Evolutionary conservation across 2,113 vertebrate species (phyloP), one percentile per base, ranked within the genome.

Genomic region (Mobula hypostoma): DNA sequence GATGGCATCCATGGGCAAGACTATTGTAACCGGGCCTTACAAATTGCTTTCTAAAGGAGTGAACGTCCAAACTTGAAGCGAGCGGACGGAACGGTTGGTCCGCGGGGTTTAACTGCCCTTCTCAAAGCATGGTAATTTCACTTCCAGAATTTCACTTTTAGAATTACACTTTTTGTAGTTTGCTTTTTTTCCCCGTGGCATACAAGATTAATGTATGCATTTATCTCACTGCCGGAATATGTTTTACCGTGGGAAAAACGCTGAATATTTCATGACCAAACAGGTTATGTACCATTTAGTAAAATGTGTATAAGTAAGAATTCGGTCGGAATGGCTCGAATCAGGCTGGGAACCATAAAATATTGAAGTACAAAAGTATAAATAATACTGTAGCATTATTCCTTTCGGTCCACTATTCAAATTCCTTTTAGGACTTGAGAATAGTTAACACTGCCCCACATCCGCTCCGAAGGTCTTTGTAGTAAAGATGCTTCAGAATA

Each of bases 181-280:
- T 95, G 94, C 91, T 94, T 95, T 94, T 95, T 76, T 94, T 95
- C 96, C 95, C 95, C 93, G 74, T 94, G 79, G 95, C 96, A 94
- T 94, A 95, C 96, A 92, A 70, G 40, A 94, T 56, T 94, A 24
- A 93, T 80, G 36, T 56, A 88, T 66, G n/a, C 90, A 76, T 91
- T 90, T 90, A 90, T 68, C 85, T 90, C 85, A 93, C 70, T 93
- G 72, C 91, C 40, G 91, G 91, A 74, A 93, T 93, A 74, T 74
- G 70, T 93, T 93, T 93, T 93, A 93, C 91, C 88, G 40, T 15
- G 91, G 24, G 27, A 93, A 48, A 93, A 74, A 72, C 70, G 70
- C 85, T 74, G 91, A 72, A 93, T 93, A 72, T 74, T 93, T 93
- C 70, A 93, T 74, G 91, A 74, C 70, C 68, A 93, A 93, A 93